Evolutionary conservation across 2,797 vertebrate genomes (phyloP).

Genomic region (Urocyon cinereoargenteus): DNA sequence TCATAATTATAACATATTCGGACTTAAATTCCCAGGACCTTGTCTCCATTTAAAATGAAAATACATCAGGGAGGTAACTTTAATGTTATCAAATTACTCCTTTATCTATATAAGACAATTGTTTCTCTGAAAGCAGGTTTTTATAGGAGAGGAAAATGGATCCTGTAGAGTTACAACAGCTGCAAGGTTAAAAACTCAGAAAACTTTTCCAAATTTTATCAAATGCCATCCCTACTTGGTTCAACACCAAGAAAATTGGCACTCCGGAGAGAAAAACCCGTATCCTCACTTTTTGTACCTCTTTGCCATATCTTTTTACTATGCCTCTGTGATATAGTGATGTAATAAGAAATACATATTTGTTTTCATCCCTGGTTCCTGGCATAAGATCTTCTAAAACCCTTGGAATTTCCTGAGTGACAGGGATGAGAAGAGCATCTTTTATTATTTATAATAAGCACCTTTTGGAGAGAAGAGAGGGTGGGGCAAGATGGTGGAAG

Average conservation of each 20-base stretch:
- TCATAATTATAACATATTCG: not conserved
- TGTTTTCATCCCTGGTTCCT: not conserved
- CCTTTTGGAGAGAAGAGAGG: not conserved
- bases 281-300: not conserved
- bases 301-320: not conserved
- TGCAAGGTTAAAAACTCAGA: slow-evolving; percentile 22
- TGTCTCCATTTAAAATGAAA: not conserved
- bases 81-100: not conserved
- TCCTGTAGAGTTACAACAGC: not conserved
- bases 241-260: slow-evolving; percentile 11
- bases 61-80: not conserved
- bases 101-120: slow-evolving; percentile 5
- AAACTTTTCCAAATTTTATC: slow-evolving; percentile 12
- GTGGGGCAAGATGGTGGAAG: too few relatives aligned
- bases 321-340: not conserved
- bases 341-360: not conserved
- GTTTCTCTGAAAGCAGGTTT: slow-evolving; percentile 22
- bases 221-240: not conserved
- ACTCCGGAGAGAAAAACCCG: not conserved
- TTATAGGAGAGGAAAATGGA: not conserved
- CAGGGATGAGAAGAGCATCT: not conserved
- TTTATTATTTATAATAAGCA: not conserved
- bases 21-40: not conserved
- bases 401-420: not conserved
- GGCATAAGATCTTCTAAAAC: not conserved